Conservation (phyloP, 2,113 vertebrate genomes). For the Phyllostomus discolor region DNA sequence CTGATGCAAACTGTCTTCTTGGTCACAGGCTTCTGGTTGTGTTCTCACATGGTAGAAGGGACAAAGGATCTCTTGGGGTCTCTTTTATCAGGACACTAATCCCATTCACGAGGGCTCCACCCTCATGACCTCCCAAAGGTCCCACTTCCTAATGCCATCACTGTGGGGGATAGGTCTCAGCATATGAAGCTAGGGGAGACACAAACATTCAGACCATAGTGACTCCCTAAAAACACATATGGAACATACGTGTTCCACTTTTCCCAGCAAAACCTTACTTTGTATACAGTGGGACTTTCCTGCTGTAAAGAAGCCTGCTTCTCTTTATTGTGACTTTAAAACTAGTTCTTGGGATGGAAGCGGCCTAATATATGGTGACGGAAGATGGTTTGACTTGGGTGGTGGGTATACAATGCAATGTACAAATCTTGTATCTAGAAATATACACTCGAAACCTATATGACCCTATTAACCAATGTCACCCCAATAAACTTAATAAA, state of each 20-base stretch:
- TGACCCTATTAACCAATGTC: too few species aligned
- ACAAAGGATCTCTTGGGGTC: not conserved
- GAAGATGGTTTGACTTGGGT: too few species aligned
- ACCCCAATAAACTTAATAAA: too few species aligned
- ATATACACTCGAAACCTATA: too few species aligned
- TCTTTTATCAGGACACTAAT: not conserved
- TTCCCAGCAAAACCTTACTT: not conserved
- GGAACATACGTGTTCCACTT: not conserved
- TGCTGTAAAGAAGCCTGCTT: not conserved
- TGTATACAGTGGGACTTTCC: not conserved
- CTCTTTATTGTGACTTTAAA: not conserved
- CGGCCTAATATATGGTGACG: too few species aligned
- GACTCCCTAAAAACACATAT: not conserved
- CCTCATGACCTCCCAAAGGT: too few species aligned
- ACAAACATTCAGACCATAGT: not conserved
- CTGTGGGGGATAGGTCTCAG: too few species aligned
- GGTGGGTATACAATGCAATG: too few species aligned
- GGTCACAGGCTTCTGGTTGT: not conserved
- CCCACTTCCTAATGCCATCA: too few species aligned
- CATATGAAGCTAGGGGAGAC: too few species aligned
- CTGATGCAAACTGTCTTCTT: not conserved
- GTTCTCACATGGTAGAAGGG: not conserved
- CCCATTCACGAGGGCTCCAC: not conserved
- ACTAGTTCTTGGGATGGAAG: not conserved
- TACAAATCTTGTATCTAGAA: too few species aligned